A percentile compares a stretch with the other conserved stretches of the same genome.
Evolutionary conservation across 2,113 vertebrate genomes (phyloP).

Genomic region (Camelus bactrianus): DNA sequence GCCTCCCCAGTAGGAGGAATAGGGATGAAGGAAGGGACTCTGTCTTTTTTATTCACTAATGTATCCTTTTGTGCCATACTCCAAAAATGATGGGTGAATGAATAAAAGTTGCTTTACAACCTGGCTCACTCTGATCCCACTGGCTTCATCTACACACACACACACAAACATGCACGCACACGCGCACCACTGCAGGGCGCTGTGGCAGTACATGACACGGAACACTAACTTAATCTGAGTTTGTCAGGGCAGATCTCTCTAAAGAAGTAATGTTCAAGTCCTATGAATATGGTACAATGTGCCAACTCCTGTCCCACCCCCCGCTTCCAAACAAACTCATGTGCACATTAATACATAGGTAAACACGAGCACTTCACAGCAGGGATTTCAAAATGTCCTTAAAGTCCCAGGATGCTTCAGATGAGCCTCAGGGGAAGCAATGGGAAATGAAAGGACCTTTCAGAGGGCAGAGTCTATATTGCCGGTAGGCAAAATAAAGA

Average conservation of each 20-base stretch:
- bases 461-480: background rate
- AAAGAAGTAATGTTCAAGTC: background rate
- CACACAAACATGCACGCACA: background rate
- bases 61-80: background rate
- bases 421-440: background rate
- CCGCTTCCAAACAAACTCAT: background rate
- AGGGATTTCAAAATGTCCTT: conserved; percentile 12
- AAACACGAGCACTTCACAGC: background rate
- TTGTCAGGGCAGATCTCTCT: background rate
- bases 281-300: background rate
- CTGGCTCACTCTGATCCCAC: background rate
- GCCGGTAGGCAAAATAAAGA: background rate
- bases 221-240: background rate
- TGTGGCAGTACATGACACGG: background rate
- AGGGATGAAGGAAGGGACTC: background rate
- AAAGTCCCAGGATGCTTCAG: background rate
- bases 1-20: background rate
- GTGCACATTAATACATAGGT: background rate
- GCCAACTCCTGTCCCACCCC: background rate
- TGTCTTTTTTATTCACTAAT: background rate
- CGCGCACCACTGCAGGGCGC: background rate
- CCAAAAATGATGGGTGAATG: background rate
- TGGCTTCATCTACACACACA: background rate
- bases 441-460: background rate
- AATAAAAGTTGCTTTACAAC: background rate